Evolutionary conservation across 2,888 invertebrate species (phyloP).

Genomic region (Megamerina dolium): DNA sequence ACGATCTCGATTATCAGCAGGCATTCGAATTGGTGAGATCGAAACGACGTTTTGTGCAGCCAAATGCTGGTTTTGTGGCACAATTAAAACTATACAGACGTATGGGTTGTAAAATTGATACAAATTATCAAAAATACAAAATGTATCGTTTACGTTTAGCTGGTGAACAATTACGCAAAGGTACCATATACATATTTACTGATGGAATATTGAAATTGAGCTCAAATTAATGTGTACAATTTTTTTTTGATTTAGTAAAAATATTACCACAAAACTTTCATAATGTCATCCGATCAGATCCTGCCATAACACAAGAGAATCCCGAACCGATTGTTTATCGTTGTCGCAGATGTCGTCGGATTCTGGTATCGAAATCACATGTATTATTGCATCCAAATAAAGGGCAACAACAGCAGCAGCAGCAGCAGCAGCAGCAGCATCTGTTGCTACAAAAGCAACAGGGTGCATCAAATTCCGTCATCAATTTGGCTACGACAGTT

Average conservation of each 20-base stretch:
- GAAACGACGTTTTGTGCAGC: slow-evolving; percentile 67
- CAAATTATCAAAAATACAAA: slow-evolving; percentile 64
- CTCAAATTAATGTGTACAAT: slow-evolving; percentile 3
- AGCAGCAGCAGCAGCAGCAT: slow-evolving; percentile 13
- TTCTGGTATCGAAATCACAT: slow-evolving; percentile 76
- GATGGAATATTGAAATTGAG: not conserved
- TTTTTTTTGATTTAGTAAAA: slow-evolving; percentile 54
- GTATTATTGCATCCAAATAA: slow-evolving; percentile 47
- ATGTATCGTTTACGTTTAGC: slow-evolving; percentile 71
- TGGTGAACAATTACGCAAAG: slow-evolving; percentile 72
- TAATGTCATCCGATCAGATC: slow-evolving; percentile 72
- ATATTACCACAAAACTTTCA: slow-evolving; percentile 74
- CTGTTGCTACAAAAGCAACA: not conserved
- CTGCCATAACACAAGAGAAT: slow-evolving; percentile 64
- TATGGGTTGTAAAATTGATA: slow-evolving; percentile 69
- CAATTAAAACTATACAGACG: slow-evolving; percentile 73
- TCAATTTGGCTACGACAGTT: too few species aligned
- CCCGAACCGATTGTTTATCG: slow-evolving; percentile 81
- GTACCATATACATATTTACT: slow-evolving; percentile 37
- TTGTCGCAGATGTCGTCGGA: slow-evolving; percentile 73
- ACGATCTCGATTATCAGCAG: slow-evolving; percentile 64
- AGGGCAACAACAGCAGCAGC: slow-evolving; percentile 1
- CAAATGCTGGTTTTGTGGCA: slow-evolving; percentile 74
- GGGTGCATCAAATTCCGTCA: not conserved
- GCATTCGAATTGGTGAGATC: slow-evolving; percentile 65